Conservation (phyloP, 2,888 invertebrate species). For the Cosmorhoe ocellata region DNA sequence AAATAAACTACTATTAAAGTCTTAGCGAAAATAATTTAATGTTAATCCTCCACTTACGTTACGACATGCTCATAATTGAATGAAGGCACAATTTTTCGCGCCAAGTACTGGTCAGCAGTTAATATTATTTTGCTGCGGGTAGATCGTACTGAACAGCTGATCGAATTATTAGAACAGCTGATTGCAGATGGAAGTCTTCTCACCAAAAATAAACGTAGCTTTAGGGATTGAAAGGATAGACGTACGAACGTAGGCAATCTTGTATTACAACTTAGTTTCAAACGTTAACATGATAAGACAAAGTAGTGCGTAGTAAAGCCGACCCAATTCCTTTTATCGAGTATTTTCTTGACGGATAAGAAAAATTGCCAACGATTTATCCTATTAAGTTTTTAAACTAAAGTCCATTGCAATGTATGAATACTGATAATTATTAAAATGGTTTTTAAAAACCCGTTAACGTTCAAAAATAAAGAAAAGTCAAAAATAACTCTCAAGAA, state of each 20-base stretch:
- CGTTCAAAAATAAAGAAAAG: no score
- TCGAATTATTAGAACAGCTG: conserved; percentile 7
- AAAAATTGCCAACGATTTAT: not conserved
- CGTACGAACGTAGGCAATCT: no score
- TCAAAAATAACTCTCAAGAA: not conserved
- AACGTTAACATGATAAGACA: no score
- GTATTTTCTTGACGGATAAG: not conserved
- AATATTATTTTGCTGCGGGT: not conserved
- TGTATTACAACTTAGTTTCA: no score
- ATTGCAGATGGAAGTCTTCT: not conserved
- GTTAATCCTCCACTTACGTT: no score
- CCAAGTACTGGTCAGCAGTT: not conserved
- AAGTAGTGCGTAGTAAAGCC: conserved; percentile 8
- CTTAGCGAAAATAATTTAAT: no score
- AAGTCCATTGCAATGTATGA: no score
- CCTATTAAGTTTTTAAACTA: not conserved
- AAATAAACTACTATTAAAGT: no score
- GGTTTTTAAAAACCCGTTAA: no score
- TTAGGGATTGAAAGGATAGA: conserved; percentile 1
- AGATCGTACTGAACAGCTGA: conserved; percentile 7
- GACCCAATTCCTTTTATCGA: conserved; percentile 8
- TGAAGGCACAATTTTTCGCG: not conserved
- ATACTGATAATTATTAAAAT: no score
- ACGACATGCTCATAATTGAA: not conserved
- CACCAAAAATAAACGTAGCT: not conserved